phyloP scores from a whole-genome alignment of 30 jellyfish, hydroid and myxozoan species.

The Turritopsis dohrnii region DNA sequence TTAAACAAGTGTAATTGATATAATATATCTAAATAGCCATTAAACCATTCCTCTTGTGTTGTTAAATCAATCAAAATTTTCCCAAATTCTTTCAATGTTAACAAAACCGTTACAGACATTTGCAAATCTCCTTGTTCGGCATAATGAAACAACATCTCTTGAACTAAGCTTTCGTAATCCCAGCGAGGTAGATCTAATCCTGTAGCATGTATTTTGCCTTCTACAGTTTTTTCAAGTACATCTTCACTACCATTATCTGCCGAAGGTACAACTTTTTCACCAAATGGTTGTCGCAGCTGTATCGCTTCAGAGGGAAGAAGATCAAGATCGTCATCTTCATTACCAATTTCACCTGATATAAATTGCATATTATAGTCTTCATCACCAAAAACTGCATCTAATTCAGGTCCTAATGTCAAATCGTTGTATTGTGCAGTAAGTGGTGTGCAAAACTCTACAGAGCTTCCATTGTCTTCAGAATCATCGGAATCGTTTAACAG shows the following conservation, averaged over 20 bases:
- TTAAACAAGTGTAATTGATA: slow-evolving; percentile 69
- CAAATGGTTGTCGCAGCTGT: slow-evolving; percentile 69
- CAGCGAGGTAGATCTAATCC: slow-evolving; percentile 64
- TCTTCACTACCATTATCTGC: background rate
- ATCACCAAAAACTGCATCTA: slow-evolving; percentile 80
- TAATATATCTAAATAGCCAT: slow-evolving; percentile 71
- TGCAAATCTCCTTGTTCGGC: slow-evolving; percentile 96
- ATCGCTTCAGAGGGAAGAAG: slow-evolving; percentile 48
- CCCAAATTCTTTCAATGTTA: slow-evolving; percentile 42
- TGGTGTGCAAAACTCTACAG: background rate
- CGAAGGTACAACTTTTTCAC: slow-evolving; percentile 19
- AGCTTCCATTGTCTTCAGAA: background rate
- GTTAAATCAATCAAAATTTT: slow-evolving; percentile 37
- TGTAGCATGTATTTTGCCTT: background rate
- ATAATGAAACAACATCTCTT: slow-evolving; percentile 59
- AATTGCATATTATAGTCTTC: slow-evolving; percentile 74
- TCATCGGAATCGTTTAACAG: background rate
- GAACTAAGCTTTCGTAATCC: slow-evolving; percentile 73
- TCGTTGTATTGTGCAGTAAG: background rate
- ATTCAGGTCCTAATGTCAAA: slow-evolving; percentile 63
- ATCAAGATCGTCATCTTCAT: slow-evolving; percentile 27
- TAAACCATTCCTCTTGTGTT: slow-evolving; percentile 86
- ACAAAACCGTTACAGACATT: slow-evolving; percentile 73
- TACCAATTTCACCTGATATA: slow-evolving; percentile 34
- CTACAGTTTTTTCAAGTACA: background rate